Percentiles rank a stretch among this genome's conserved stretches.
These are phyloP conservation scores for Ifrita kowaldi DNA, from an alignment of 2,113 vertebrate genomes.

Conservation along the genomic window DNA sequence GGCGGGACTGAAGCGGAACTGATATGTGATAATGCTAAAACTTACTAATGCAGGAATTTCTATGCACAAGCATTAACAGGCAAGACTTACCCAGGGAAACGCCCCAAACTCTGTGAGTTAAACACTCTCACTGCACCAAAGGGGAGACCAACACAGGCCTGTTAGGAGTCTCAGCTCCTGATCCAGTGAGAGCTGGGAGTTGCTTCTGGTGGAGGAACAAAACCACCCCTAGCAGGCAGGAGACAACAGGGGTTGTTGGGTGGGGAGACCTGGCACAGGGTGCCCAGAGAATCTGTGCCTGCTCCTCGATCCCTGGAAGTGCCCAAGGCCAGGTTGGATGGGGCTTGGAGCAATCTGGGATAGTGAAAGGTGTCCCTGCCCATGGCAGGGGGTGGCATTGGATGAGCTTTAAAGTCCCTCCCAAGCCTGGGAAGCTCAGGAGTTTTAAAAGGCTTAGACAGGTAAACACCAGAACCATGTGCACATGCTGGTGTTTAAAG, in stretches of 20 bases:
- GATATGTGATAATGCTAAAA: background rate
- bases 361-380: background rate
- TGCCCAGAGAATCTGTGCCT: background rate
- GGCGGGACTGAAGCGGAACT: background rate
- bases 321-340: fast-evolving
- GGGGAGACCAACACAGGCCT: background rate
- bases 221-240: background rate
- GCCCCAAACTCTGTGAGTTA: background rate
- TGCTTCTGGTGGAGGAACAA: background rate
- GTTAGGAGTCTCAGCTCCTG: fast-evolving
- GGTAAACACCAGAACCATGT: fast-evolving
- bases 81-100: background rate
- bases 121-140: background rate
- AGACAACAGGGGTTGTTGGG: background rate
- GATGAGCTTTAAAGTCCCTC: background rate
- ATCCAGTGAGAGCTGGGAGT: background rate
- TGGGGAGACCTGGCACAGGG: background rate
- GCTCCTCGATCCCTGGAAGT: background rate
- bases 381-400: background rate
- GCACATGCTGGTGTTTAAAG: background rate
- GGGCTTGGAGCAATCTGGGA: background rate
- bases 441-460: background rate
- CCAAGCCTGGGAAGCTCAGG: background rate
- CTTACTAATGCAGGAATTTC: background rate
- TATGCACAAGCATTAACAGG: background rate